These are phyloP conservation scores for Trilocha varians DNA, from an alignment of 2,888 invertebrate genomes.

Conservation along the genomic window DNA sequence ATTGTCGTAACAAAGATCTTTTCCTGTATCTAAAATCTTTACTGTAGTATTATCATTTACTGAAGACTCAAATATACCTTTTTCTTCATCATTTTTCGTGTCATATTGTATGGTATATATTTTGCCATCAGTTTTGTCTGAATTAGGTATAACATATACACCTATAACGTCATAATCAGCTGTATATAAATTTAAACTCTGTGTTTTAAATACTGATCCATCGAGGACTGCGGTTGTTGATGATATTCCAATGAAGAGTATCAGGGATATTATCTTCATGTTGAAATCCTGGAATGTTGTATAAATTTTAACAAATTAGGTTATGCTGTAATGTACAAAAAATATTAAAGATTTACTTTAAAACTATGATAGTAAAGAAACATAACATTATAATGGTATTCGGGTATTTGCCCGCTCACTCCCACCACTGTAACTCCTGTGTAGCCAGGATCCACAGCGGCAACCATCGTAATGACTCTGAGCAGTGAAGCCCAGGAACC, in stretches of 20 bases:
- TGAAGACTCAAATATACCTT: neutral
- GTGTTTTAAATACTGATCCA: neutral
- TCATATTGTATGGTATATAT: constrained; percentile 6
- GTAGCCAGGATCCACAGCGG: too few species aligned
- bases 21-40: constrained; percentile 2
- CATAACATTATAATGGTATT: too few species aligned
- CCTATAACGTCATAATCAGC: neutral
- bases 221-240: neutral
- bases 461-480: too few species aligned
- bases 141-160: neutral
- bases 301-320: too few species aligned
- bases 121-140: neutral
- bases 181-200: neutral
- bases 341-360: too few species aligned
- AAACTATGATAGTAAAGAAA: too few species aligned
- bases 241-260: neutral
- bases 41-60: neutral
- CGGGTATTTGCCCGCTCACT: too few species aligned
- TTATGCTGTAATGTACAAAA: too few species aligned
- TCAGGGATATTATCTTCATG: neutral
- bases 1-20: constrained; percentile 4
- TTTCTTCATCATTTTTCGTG: constrained; percentile 1
- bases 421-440: too few species aligned
- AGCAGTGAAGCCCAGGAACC: too few species aligned
- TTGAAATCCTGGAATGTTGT: neutral